Evolutionary conservation across 2,888 invertebrate genomes (phyloP), one percentile per base, ranked within the genome.

Genomic region (Nesidiocoris tenuis): DNA sequence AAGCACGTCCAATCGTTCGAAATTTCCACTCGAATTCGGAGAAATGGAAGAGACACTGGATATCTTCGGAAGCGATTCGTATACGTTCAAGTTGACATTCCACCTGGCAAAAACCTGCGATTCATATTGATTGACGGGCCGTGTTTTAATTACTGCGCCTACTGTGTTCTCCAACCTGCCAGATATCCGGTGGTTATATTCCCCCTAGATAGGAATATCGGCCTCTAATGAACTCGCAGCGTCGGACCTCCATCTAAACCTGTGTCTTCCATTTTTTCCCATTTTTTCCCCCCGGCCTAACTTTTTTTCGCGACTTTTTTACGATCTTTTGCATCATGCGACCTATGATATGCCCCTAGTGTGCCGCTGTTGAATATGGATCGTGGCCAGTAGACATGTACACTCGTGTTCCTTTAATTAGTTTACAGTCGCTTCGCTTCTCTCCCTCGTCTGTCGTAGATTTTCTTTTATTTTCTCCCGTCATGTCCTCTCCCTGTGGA

Each of bases 121-220:
- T 39, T 39, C 39, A 39, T 39, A 39, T 39, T 12, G 39, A 39
- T 39, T 39, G 39, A 39, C 39, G 39, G 39, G 3, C 5, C 5
- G 12, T 39, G 39, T 39, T 39, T 39, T 39, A 39, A 39, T 39
- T 39, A 39, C 39, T 39, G 39, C 12, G 39, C 39, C 39, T 39
- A 39, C 12, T 12, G n/a, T 7, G 39, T 39, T 3, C 12, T 39
- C 39, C 39, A 39, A 39, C 39, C 12, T 12, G 39, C n/a, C n/a
- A n/a, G n/a, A n/a, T n/a, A 39, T 39, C 39, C 39, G 39, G 39
- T 39, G 39, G 39, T 39, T 7, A 7, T 7, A 7, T 23, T 70
- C 70, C 25, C 70, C 67, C 23, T 59, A 57, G 70, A 70, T 70
- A 70, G 70, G 70, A 57, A 70, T 70, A 70, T 70, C n/a, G 70